Evolutionary conservation across 92 coral and sea anemone species (phyloP).

Genomic region (Phenganax stokvisi): DNA sequence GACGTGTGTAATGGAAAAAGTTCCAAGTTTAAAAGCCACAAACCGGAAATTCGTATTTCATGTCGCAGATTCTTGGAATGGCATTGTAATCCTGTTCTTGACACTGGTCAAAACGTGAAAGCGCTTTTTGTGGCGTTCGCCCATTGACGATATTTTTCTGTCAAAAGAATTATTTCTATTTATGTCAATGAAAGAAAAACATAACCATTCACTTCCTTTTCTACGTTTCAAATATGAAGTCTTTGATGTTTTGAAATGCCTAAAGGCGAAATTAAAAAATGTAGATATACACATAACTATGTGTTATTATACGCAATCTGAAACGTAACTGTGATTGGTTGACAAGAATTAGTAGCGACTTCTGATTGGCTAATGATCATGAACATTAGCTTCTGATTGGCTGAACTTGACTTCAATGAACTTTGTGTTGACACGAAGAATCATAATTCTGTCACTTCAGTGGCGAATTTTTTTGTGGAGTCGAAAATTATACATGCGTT

Average conservation of each 20-base stretch:
- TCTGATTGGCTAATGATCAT: conserved; percentile 7
- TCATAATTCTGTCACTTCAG: neutral
- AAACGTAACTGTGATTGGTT: neutral
- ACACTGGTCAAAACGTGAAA: no score
- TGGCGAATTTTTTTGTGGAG: conserved; percentile 24
- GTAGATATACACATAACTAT: no score
- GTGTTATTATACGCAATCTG: no score
- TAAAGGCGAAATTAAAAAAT: no score
- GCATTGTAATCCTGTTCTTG: neutral
- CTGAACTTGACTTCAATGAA: conserved; percentile 16
- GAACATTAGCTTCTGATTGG: conserved; percentile 9
- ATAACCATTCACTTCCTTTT: no score
- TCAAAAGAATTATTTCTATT: no score
- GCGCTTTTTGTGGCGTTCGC: no score
- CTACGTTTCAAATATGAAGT: no score
- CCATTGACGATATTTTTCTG: no score
- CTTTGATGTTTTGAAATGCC: no score
- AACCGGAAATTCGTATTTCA: conserved; percentile 1
- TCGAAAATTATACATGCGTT: neutral
- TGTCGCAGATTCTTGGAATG: neutral
- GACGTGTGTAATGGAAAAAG: neutral
- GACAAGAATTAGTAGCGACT: neutral
- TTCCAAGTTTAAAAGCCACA: neutral
- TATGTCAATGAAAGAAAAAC: no score
- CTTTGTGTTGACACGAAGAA: conserved; percentile 23